These are phyloP conservation scores for Drosophila prolongata DNA, from an alignment of 2,888 invertebrate species.

Conservation along the genomic window DNA sequence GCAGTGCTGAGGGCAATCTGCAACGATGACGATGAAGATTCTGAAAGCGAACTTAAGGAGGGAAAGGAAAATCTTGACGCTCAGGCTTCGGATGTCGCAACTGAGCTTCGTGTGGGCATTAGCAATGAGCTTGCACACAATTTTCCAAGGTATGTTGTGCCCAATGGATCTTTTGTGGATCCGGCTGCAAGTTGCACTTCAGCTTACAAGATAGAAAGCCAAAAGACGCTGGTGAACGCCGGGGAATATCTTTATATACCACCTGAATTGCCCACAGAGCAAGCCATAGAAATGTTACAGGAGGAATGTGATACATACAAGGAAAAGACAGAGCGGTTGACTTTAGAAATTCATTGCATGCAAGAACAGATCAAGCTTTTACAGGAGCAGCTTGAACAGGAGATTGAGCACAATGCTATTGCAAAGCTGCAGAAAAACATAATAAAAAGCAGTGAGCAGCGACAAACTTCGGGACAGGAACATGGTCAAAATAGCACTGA, in stretches of 20 bases:
- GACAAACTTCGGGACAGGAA: constrained; percentile 16
- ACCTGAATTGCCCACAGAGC: constrained; percentile 46
- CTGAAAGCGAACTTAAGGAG: constrained; percentile 11
- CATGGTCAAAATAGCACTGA: neutral
- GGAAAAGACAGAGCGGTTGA: constrained; percentile 61
- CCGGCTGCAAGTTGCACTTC: neutral
- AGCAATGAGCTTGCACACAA: constrained; percentile 52
- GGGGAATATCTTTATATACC: constrained; percentile 1
- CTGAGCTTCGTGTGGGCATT: constrained; percentile 31
- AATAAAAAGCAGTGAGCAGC: neutral
- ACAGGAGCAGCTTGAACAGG: constrained; percentile 42
- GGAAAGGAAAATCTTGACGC: too few relatives aligned
- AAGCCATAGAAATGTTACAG: constrained; percentile 79
- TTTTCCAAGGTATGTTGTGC: constrained; percentile 39
- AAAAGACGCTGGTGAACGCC: constrained; percentile 48
- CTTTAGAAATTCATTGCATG: constrained; percentile 58
- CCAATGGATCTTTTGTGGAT: constrained; percentile 38
- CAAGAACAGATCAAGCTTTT: constrained; percentile 68
- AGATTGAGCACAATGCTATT: constrained; percentile 13
- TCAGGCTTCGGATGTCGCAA: neutral
- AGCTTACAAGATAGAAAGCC: constrained; percentile 49
- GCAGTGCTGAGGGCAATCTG: constrained; percentile 83
- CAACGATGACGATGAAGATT: constrained; percentile 78
- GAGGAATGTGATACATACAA: constrained; percentile 78
- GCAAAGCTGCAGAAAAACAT: neutral